Evolutionary conservation across 2,888 invertebrate genomes (phyloP), one percentile per base, ranked within the genome.

Genomic region (Mamestra brassicae): DNA sequence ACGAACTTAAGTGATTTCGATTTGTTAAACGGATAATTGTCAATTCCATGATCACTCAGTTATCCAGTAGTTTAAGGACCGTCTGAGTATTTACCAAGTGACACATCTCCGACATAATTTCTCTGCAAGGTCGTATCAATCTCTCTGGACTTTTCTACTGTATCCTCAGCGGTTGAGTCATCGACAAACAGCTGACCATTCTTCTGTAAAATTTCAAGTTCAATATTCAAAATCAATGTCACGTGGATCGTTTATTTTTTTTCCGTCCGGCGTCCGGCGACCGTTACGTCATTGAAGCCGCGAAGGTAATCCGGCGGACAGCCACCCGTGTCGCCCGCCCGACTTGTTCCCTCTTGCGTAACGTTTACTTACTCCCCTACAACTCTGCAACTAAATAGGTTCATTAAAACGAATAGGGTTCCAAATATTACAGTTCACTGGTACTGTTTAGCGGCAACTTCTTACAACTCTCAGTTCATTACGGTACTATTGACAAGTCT

Each of bases 191-290:
- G 78, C 82, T 80, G 84, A 78, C 55, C 73, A 83, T 74, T 87
- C 81, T 85, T 88, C 88, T 87, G 88, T 89, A 85, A 86, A 87
- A 82, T 81, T 83, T 78, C 86, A 88, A 89, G 91, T 89, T 92
- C 89, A 88, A 89, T 89, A 90, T 91, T 90, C 89, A 90, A 91
- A 91, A 91, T 92, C 94, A 94, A 92, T 94, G 94, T 92, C 92
- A 91, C 79, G 87, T 87, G 82, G 82, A 71, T 65, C 52, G 81
- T 89, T 87, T 84, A 83, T 88, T 90, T 89, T 90, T 90, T 86
- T 87, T 75, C 62, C 52, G 55, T 71, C 78, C 73, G 71, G 79
- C 83, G 80, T 86, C 84, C 87, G 87, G 81, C 81, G 87, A 91
- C 91, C 92, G 92, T 94, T 94, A 93, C 93, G 90, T 94, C 94